These are phyloP conservation scores for Bothrops alternatus DNA, from an alignment of 2,797 vertebrate genomes.

Conservation along the genomic window DNA sequence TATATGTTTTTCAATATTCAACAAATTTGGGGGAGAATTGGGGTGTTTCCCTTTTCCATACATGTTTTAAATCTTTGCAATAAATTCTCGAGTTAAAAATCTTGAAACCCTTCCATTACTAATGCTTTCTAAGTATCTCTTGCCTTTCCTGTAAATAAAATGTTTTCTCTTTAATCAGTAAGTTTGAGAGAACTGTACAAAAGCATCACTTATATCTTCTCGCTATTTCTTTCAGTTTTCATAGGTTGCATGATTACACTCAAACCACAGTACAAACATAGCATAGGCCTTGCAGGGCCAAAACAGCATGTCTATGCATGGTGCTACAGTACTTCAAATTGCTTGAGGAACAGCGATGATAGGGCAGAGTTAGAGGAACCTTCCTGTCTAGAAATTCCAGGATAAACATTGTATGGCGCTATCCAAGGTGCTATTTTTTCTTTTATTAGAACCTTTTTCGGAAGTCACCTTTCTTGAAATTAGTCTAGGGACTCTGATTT, in stretches of 20 bases:
- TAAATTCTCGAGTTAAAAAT: not conserved
- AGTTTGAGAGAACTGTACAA: not conserved
- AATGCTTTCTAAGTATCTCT: not conserved
- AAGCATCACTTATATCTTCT: not conserved
- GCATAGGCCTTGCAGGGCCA: not conserved
- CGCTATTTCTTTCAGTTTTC: not conserved
- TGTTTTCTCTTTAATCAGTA: not conserved
- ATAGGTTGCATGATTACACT: not conserved
- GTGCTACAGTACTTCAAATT: not conserved
- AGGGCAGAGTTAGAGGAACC: not conserved
- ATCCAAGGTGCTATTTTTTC: not conserved
- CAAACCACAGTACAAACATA: not conserved
- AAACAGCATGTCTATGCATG: not conserved
- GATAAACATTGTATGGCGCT: not conserved
- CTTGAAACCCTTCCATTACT: not conserved
- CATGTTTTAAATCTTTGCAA: not conserved
- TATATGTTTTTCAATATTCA: not conserved
- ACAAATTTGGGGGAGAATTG: not conserved
- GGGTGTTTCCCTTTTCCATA: not conserved
- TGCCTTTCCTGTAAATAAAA: not conserved
- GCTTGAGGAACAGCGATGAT: not conserved
- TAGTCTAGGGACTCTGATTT: not conserved
- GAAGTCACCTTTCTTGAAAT: not conserved
- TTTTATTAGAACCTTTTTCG: not conserved
- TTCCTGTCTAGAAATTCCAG: not conserved